A percentile compares a stretch with the other conserved stretches of the same genome.
These are phyloP conservation scores for Tauraco erythrolophus DNA, from an alignment of 2,113 vertebrate species.

Conservation along the genomic window DNA sequence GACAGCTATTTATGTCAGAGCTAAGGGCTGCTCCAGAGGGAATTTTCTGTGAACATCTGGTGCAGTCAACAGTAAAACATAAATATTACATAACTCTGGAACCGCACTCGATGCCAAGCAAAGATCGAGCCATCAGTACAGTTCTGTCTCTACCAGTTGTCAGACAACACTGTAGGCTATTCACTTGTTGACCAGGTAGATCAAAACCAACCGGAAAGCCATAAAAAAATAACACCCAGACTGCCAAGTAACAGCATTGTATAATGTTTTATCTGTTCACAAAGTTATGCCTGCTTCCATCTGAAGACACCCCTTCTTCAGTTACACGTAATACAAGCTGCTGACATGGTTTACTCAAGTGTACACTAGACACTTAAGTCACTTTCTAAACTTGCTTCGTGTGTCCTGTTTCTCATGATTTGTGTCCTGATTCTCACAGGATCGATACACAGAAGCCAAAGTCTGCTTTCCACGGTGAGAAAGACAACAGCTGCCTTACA, in stretches of 20 bases:
- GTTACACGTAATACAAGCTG: not conserved
- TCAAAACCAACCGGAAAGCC: not conserved
- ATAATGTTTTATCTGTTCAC: not conserved
- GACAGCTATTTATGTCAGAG: conserved; percentile 40
- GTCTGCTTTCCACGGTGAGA: not conserved
- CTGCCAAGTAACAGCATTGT: not conserved
- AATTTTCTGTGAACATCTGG: conserved; percentile 46
- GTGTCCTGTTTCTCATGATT: not conserved
- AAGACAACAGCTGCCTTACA: not conserved
- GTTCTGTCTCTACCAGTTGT: not conserved
- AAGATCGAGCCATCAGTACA: not conserved
- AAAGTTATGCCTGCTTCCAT: not conserved
- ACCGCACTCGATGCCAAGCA: not conserved
- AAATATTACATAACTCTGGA: conserved; percentile 7
- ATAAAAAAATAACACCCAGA: not conserved
- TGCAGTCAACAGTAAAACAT: conserved; percentile 46
- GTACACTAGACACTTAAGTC: not conserved
- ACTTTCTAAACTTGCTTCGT: not conserved
- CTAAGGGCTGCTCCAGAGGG: conserved; percentile 35
- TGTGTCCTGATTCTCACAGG: not conserved
- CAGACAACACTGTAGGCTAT: not conserved
- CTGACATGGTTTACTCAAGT: not conserved
- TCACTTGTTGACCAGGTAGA: not conserved
- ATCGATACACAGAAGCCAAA: not conserved
- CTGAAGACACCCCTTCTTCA: not conserved